A percentile compares a stretch with the other conserved stretches of the same genome.
Conservation (phyloP, 2,888 invertebrate species). For the Sericinus montela region DNA sequence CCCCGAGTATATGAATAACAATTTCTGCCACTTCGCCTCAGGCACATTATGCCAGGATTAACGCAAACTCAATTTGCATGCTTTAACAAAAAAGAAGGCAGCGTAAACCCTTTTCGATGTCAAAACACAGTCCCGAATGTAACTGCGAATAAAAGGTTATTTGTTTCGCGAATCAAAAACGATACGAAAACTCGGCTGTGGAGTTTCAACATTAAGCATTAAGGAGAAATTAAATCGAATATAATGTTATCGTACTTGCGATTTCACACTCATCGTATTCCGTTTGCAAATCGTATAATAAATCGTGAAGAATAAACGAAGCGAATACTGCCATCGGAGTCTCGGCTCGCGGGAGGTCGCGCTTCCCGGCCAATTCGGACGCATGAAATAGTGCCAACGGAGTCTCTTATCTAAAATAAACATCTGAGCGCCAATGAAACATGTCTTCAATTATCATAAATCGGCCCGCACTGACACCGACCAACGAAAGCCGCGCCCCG, state of each 20-base stretch:
- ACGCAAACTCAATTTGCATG: constrained; percentile 65
- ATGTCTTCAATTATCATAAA: constrained; percentile 79
- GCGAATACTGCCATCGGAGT: constrained; percentile 59
- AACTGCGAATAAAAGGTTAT: background rate
- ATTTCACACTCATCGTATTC: constrained; percentile 57
- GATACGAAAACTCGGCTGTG: constrained; percentile 10
- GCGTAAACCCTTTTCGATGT: constrained; percentile 29
- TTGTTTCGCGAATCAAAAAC: background rate
- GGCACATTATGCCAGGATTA: constrained; percentile 59
- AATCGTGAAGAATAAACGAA: constrained; percentile 59
- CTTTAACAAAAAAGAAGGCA: constrained; percentile 31
- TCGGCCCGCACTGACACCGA: constrained; percentile 67
- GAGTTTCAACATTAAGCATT: constrained; percentile 34
- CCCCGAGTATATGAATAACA: constrained; percentile 64
- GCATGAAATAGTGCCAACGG: constrained; percentile 73
- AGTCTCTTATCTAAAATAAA: constrained; percentile 76
- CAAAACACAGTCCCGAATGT: constrained; percentile 20
- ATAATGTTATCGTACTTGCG: constrained; percentile 46
- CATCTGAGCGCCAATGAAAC: constrained; percentile 76
- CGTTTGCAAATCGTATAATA: constrained; percentile 58
- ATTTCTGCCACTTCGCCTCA: constrained; percentile 49
- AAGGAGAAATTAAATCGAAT: constrained; percentile 22
- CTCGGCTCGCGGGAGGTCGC: constrained; percentile 66
- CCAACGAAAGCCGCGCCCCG: constrained; percentile 63
- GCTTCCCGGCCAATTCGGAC: constrained; percentile 65